Evolutionary conservation across 1,140 invertebrate genomes (phyloP).

Genomic region (Delia radicum): DNA sequence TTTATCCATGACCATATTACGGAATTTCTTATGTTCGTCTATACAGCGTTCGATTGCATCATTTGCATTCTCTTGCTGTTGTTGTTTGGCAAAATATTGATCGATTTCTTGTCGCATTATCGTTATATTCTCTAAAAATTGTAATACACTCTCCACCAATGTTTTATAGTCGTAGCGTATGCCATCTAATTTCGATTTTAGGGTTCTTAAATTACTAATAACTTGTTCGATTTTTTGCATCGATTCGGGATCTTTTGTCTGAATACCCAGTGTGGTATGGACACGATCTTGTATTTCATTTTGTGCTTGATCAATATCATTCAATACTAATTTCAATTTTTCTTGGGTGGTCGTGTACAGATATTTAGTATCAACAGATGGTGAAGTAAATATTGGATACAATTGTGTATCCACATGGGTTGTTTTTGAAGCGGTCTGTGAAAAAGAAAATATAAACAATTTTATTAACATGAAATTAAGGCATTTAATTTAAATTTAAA

Average conservation of each 20-base stretch:
- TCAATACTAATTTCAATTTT: conserved; percentile 63
- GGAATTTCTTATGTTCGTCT: conserved; percentile 53
- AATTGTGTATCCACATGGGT: conserved; percentile 73
- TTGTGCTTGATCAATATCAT: conserved; percentile 71
- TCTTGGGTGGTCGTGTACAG: conserved; percentile 58
- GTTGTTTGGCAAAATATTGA: conserved; percentile 38
- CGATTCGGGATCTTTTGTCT: conserved; percentile 63
- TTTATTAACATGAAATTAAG: background rate
- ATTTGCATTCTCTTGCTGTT: conserved; percentile 22
- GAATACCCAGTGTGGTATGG: conserved; percentile 59
- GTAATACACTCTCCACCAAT: conserved; percentile 67
- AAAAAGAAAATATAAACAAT: background rate
- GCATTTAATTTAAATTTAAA: too few species aligned
- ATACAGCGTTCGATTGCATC: conserved; percentile 43
- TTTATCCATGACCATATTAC: conserved; percentile 53
- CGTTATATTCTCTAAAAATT: conserved; percentile 48
- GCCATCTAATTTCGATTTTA: conserved; percentile 62
- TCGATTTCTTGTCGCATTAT: conserved; percentile 47
- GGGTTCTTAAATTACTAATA: conserved; percentile 49
- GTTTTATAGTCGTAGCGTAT: conserved; percentile 73
- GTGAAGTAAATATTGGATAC: conserved; percentile 73
- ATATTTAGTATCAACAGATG: conserved; percentile 62
- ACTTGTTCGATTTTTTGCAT: conserved; percentile 66
- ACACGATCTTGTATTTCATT: conserved; percentile 71
- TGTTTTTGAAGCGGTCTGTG: conserved; percentile 73